Percentiles rank a stretch among this genome's conserved stretches.
Evolutionary conservation across 37 sponge, comb jelly and placozoan species (phyloP).

Genomic region (Amphimedon queenslandica): DNA sequence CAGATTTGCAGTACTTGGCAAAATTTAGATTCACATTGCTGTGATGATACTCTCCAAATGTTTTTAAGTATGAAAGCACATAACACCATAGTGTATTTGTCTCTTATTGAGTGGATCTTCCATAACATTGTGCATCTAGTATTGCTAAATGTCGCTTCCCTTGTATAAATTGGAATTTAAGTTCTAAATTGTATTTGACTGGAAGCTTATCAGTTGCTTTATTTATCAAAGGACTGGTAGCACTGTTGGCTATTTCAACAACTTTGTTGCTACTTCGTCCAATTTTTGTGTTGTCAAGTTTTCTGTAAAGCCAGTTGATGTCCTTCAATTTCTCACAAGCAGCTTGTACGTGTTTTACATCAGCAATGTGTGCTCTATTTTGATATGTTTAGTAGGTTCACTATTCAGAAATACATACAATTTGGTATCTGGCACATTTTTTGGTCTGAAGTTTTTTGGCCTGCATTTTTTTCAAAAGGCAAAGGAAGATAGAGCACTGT

Average conservation of each 20-base stretch:
- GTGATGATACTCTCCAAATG: no score
- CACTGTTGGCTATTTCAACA: conserved; percentile 13
- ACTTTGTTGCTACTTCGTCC: conserved; percentile 25
- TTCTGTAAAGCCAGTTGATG: conserved; percentile 34
- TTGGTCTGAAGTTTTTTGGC: no score
- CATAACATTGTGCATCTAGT: conserved; percentile 19
- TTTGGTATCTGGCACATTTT: no score
- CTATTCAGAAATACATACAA: conserved; percentile 38
- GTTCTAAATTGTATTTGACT: conserved; percentile 17
- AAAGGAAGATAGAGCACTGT: no score
- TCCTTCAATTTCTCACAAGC: conserved; percentile 32
- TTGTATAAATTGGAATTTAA: background rate
- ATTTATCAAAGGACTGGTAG: conserved; percentile 19
- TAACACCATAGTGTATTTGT: conserved; percentile 12
- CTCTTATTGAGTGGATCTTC: conserved; percentile 18
- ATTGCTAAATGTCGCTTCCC: conserved; percentile 22
- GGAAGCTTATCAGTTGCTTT: conserved; percentile 16
- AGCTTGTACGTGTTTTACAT: conserved; percentile 16
- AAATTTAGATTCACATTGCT: no score
- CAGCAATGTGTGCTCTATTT: conserved; percentile 24
- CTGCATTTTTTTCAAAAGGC: no score
- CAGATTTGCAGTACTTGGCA: no score
- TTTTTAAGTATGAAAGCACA: no score
- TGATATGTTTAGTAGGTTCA: conserved; percentile 12
- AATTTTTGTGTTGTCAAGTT: conserved; percentile 18